These are phyloP conservation scores for Trissolcus basalis DNA, from an alignment of 1,140 invertebrate genomes.

Conservation along the genomic window DNA sequence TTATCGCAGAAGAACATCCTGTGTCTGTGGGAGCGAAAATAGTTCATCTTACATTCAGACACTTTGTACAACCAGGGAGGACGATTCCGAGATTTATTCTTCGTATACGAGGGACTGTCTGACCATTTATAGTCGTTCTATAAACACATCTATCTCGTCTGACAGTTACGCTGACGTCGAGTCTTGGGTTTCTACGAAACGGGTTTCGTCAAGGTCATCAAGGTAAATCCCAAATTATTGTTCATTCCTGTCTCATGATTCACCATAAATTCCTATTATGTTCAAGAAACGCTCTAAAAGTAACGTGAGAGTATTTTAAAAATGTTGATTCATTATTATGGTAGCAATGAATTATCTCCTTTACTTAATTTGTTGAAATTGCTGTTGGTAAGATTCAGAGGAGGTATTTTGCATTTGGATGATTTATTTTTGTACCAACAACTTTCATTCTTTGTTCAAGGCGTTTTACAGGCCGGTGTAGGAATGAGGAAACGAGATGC, in stretches of 20 bases:
- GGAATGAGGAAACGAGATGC: slow-evolving; percentile 45
- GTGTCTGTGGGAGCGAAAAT: too few species aligned
- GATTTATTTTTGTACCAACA: neutral
- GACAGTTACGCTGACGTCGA: slow-evolving; percentile 2
- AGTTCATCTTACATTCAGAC: slow-evolving; percentile 1
- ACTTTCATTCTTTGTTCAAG: slow-evolving; percentile 26
- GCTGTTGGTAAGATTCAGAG: too few species aligned
- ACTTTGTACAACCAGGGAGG: neutral
- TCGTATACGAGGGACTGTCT: slow-evolving; percentile 1
- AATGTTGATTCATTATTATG: too few species aligned
- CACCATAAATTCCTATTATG: neutral
- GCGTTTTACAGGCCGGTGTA: slow-evolving; percentile 21
- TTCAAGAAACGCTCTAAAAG: too few species aligned
- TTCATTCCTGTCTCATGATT: too few species aligned
- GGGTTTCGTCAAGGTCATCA: slow-evolving; percentile 9
- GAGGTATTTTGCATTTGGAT: neutral
- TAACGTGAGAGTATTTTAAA: too few species aligned
- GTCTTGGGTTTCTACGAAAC: neutral
- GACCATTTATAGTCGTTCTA: slow-evolving; percentile 21
- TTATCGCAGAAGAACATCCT: too few species aligned
- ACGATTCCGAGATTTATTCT: slow-evolving; percentile 7
- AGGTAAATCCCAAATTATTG: slow-evolving; percentile 14
- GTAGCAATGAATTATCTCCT: too few species aligned
- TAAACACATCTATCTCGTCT: slow-evolving; percentile 13
- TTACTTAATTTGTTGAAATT: too few species aligned